Evolutionary conservation across 2,797 vertebrate genomes (phyloP), one percentile per base, ranked within the genome.

Genomic region (Peromyscus eremicus): DNA sequence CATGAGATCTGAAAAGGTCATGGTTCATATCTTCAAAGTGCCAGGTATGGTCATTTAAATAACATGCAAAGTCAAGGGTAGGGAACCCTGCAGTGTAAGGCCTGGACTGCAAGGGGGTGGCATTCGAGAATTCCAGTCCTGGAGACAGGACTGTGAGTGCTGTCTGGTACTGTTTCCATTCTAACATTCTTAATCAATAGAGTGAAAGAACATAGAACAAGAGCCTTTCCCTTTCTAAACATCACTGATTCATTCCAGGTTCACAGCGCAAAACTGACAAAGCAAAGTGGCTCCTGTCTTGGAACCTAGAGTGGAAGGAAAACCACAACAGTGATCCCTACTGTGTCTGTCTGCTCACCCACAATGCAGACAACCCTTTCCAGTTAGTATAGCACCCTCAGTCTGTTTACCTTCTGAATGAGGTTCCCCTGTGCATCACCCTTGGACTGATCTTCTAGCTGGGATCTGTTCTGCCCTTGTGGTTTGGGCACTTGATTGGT

Each of bases 61-160:
- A 52, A 7, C 16, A 29, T 0, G 0, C 62, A 19, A 7, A n/a
- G 21, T 70, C 8, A n/a, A 83, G 27, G 49, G 25, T 73, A 25
- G 49, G 16, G 80, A 80, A 87, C 49, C 25, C 64, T n/a, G 17
- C 70, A 92, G 25, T 64, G 6, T 29, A 43, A 27, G 8, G 2
- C 34, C 34, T 81, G 37, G n/a, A 57, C 16, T 25, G 21, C 37
- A 23, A 17, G 7, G 9, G 60, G 49, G 32, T 6, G 19, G 27
- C 27, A 29, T 76, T 40, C 27, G 76, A 19, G 9, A 23, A 34
- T 17, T 52, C 14, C 64, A 80, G 66, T 2, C 52, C 37, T 57
- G 29, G 32, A 37, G 89, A 46, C 0, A 17, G 77, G 55, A 29
- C 5, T 32, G 13, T 40, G 5, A 49, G 77, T 34, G 80, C 6